A percentile compares a stretch with the other conserved stretches of the same genome.
phyloP scores from a whole-genome alignment of 1,140 invertebrate species.

The Tetranychus urticae region DNA sequence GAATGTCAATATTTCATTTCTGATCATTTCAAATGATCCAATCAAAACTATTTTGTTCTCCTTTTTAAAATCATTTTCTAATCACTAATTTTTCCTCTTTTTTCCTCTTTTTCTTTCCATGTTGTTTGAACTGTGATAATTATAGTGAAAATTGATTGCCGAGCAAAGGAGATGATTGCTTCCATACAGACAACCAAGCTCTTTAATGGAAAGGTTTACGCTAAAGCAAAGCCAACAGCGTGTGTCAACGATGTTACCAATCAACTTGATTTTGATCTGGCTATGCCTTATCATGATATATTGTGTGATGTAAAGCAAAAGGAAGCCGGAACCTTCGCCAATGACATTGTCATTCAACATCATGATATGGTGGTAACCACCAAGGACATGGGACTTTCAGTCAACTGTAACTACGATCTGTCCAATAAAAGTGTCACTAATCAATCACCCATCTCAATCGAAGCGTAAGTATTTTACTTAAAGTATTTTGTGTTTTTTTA shows the following conservation, averaged over 20 bases:
- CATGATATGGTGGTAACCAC: constrained; percentile 85
- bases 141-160: constrained; percentile 26
- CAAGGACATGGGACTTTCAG: constrained; percentile 65
- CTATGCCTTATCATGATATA: constrained; percentile 15
- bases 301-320: constrained; percentile 15
- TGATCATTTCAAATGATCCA: no score
- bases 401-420: constrained; percentile 76
- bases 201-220: constrained; percentile 82
- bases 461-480: constrained; percentile 10
- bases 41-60: no score
- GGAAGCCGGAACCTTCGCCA: constrained; percentile 36
- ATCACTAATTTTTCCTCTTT: not conserved
- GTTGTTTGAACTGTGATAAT: not conserved
- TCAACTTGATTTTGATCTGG: constrained; percentile 15
- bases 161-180: constrained; percentile 69
- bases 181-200: constrained; percentile 68
- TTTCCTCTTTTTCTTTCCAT: not conserved
- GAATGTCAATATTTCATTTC: no score
- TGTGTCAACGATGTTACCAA: constrained; percentile 45
- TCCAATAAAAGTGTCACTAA: constrained; percentile 79
- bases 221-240: constrained; percentile 69
- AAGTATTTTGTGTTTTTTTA: no score
- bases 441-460: constrained; percentile 21
- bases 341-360: constrained; percentile 75
- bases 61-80: constrained; percentile 1